A percentile compares a stretch with the other conserved stretches of the same genome.
These are phyloP conservation scores for Timema cristinae DNA, from an alignment of 2,888 invertebrate species.

Conservation along the genomic window DNA sequence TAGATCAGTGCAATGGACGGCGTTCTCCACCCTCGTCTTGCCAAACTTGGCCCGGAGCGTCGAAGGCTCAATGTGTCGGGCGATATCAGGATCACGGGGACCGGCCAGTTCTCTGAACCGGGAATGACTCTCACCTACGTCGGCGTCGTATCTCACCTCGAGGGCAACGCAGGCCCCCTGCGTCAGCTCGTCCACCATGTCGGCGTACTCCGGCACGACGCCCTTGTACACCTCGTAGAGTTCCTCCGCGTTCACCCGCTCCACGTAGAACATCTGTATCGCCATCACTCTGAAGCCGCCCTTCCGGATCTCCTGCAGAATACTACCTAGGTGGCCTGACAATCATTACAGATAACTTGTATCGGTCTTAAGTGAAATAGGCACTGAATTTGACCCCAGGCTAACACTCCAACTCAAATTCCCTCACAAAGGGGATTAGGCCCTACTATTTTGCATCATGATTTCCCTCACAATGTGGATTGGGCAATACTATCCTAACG, in stretches of 20 bases:
- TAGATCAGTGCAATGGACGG: conserved; percentile 90
- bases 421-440: too few species aligned
- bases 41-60: conserved; percentile 84
- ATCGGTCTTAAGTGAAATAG: too few species aligned
- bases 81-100: conserved; percentile 86
- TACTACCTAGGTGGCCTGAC: conserved; percentile 54
- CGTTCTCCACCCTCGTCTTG: conserved; percentile 76
- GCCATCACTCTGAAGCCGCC: conserved; percentile 75
- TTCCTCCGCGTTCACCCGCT: conserved; percentile 79
- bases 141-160: conserved; percentile 67
- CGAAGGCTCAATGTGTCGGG: conserved; percentile 74
- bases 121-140: conserved; percentile 42
- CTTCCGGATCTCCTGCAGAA: conserved; percentile 69
- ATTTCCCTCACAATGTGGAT: too few species aligned
- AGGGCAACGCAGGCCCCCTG: conserved; percentile 83
- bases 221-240: conserved; percentile 93
- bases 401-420: too few species aligned
- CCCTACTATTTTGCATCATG: too few species aligned
- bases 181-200: conserved; percentile 78
- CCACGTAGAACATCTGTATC: conserved; percentile 73
- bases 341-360: conserved; percentile 11
- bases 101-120: conserved; percentile 82
- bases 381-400: too few species aligned
- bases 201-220: conserved; percentile 72
- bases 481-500: too few species aligned